Conservation (phyloP, 2,888 invertebrate genomes). For the Lasius platythorax region DNA sequence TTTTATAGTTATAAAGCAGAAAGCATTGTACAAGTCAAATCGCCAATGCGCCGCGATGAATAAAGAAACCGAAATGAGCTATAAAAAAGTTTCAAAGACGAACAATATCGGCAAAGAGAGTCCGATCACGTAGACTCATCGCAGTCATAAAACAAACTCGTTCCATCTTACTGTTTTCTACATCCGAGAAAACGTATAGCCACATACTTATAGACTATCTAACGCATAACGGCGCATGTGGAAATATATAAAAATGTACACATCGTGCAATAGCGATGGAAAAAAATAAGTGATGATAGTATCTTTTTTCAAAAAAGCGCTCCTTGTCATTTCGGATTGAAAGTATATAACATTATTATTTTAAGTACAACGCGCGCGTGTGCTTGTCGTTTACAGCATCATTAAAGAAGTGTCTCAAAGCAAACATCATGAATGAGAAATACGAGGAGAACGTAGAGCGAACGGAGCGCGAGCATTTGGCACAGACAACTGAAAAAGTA, state of each 20-base stretch:
- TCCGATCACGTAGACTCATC: constrained; percentile 85
- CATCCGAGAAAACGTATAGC: constrained; percentile 59
- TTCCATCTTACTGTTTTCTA: constrained; percentile 50
- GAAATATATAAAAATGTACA: constrained; percentile 1
- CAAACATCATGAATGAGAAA: constrained; percentile 25
- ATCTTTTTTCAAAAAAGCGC: constrained; percentile 6
- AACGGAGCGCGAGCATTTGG: constrained; percentile 23
- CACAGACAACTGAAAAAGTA: constrained; percentile 46
- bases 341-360: constrained; percentile 37
- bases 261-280: neutral
- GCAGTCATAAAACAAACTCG: constrained; percentile 75
- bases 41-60: constrained; percentile 48
- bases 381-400: neutral
- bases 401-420: constrained; percentile 19
- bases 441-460: constrained; percentile 10
- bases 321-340: constrained; percentile 1
- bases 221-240: constrained; percentile 41
- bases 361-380: constrained; percentile 10
- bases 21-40: constrained; percentile 65
- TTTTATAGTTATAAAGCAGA: constrained; percentile 43
- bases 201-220: constrained; percentile 37
- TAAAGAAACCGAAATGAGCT: constrained; percentile 68
- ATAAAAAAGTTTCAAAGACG: constrained; percentile 77
- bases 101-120: constrained; percentile 63
- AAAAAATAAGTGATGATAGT: neutral